These are phyloP conservation scores for Trichechus manatus DNA, from an alignment of 2,113 vertebrate species.

Conservation along the genomic window DNA sequence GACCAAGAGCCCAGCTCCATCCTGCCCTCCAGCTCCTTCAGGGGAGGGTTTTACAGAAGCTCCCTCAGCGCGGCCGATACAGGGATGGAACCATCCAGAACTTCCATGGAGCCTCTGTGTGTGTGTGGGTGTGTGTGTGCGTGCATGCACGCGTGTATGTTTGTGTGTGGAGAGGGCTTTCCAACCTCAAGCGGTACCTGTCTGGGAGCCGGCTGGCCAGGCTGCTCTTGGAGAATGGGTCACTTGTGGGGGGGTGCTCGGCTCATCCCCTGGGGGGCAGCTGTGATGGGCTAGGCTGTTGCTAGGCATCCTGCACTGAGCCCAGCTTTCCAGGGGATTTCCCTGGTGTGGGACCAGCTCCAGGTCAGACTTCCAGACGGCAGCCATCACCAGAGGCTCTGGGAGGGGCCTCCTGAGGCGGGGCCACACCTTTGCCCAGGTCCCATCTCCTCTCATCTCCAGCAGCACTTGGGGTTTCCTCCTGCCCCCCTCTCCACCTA, in stretches of 20 bases:
- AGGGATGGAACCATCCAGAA: not conserved
- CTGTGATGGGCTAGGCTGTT: accelerated
- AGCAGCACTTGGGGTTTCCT: no score
- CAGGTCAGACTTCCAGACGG: not conserved
- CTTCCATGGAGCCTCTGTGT: not conserved
- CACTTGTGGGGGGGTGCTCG: not conserved
- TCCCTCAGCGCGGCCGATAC: not conserved
- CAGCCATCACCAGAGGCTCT: not conserved
- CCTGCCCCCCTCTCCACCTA: not conserved
- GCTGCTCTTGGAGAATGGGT: not conserved
- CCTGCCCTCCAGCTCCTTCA: not conserved
- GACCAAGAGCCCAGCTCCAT: not conserved
- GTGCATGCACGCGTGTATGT: accelerated
- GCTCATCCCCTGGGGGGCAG: not conserved
- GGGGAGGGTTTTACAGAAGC: not conserved
- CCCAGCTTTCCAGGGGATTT: no score
- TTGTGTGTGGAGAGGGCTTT: not conserved
- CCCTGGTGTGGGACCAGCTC: not conserved
- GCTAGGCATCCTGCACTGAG: not conserved
- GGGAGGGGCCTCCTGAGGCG: not conserved
- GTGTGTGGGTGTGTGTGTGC: not conserved
- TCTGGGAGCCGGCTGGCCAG: not conserved
- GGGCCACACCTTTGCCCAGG: not conserved
- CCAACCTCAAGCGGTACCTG: not conserved
- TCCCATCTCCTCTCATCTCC: not conserved